A percentile compares a stretch with the other conserved stretches of the same genome.
phyloP scores from a whole-genome alignment of 1,140 invertebrate genomes.

The Drosophila funebris region DNA sequence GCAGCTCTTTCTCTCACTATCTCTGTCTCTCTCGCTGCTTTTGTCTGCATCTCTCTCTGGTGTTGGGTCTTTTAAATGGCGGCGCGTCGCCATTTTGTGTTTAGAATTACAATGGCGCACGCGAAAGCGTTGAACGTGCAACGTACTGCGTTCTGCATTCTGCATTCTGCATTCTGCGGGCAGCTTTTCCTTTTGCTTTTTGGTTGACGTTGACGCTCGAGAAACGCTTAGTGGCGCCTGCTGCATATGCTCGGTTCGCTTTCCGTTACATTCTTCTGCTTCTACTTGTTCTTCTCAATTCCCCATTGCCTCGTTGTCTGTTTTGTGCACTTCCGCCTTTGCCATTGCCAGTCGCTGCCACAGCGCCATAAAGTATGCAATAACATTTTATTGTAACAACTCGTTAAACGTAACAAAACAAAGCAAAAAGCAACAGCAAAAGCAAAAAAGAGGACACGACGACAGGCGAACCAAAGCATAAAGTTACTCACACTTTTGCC shows the following conservation, averaged over 20 bases:
- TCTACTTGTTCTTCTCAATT: no score
- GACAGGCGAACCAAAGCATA: neutral
- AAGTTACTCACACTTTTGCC: constrained; percentile 19
- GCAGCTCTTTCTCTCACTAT: neutral
- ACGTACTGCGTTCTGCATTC: constrained; percentile 24
- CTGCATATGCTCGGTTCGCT: constrained; percentile 22
- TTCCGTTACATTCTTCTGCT: neutral
- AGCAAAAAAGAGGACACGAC: constrained; percentile 4
- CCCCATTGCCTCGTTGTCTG: constrained; percentile 39
- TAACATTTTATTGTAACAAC: constrained; percentile 78
- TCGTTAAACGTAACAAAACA: constrained; percentile 64
- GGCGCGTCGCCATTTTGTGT: constrained; percentile 55
- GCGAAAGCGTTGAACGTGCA: constrained; percentile 40
- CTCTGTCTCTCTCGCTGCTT: neutral
- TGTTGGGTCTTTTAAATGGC: constrained; percentile 28
- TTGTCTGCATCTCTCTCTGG: neutral
- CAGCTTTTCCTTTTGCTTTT: no score
- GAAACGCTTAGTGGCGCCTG: constrained; percentile 28
- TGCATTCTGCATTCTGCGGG: constrained; percentile 21
- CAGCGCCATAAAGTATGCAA: constrained; percentile 66
- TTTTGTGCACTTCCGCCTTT: constrained; percentile 37
- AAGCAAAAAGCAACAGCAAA: constrained; percentile 14
- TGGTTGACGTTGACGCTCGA: constrained; percentile 41
- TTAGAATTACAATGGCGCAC: constrained; percentile 52
- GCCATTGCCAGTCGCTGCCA: constrained; percentile 18